Evolutionary conservation across 1,140 invertebrate genomes (phyloP), one percentile per base, ranked within the genome.

Genomic region (Drosophila burlai): DNA sequence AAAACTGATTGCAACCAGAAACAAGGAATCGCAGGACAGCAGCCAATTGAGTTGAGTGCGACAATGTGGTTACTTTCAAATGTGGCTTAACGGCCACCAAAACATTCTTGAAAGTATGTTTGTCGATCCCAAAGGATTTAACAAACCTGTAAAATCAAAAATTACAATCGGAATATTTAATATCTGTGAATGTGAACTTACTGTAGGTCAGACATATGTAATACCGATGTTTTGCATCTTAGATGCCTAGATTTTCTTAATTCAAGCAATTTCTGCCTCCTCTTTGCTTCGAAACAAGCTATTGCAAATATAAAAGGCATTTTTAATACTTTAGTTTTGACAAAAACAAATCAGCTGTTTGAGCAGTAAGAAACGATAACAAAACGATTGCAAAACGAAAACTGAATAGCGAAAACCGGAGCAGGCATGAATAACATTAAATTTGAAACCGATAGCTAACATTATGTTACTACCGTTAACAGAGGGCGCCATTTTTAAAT

Each of bases 401-500:
- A 36, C n/a, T 13, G 4, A 13, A 11, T 13, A 36, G 34, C 13
- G 34, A 13, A 36, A 36, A 13, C 34, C 34, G 11, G 34, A 36
- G 34, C 34, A 36, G 34, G 10, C 34, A 13, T 34, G 10, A 34
- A 11, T 13, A 11, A 36, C 10, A 36, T 36, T 36, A 4, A 36
- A 36, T 36, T 36, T 36, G 34, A 13, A 36, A 36, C 11, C 34
- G 11, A 36, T 13, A 36, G 11, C 34, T 36, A 36, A 57, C 54
- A 57, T 58, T 16, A 21, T 55, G n/a, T 42, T 10, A 55, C 3
- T 15, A 18, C 4, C 2, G 2, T 16, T 43, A 34, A 29, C 24
- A 43, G 38, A 24, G 7, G 18, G 62, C 29, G 38, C 26, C 15
- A n/a, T 18, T 15, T 60, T 65, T 45, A n/a, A 66, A 36, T 10